Evolutionary conservation across 2,797 vertebrate genomes (phyloP), one percentile per base, ranked within the genome.

Genomic region (Platyrinchus mystaceus): DNA sequence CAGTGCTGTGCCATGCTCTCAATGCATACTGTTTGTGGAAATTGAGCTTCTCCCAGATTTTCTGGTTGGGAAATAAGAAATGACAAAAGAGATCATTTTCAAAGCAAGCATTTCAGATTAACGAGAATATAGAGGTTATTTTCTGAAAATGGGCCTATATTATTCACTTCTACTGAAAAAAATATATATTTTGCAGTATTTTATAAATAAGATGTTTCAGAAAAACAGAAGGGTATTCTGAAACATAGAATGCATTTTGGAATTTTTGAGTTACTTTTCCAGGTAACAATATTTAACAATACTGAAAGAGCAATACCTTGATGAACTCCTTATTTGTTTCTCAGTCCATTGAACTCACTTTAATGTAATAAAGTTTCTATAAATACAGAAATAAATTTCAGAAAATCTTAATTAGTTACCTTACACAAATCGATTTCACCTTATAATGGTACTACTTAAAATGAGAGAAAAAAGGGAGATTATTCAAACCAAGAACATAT

Each of bases 311-410:
- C 2, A 73, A 41, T 39, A 18, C 19, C 15, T 55, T 82, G 30
- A 49, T 67, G 27, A 78, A 70, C 43, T 78, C 16, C 12, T 47
- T 28, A 8, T 50, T 68, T 43, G 2, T 43, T 82, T 66, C 16
- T 83, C 30, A 41, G 37, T 9, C 26, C 6, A 10, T 32, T 14
- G 7, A 87, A 64, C 20, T 30, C 4, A 20, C 7, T 43, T 74
- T 36, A 5, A 41, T 0, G 0, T 2, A 41, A 37, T 17, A 21
- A 50, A 28, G 4, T 36, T 53, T 83, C 19, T 50, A 43, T 32
- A 50, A 52, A 78, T 44, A 7, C 1, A 50, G 18, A 64, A 74
- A 76, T 44, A 6, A 15, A 20, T 21, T 69, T 73, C 28, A 66
- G 23, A 83, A 69, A 74, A 37, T 50, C 1, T 22, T 12, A 46